Evolutionary conservation across 1,140 invertebrate species (phyloP).

Genomic region (Uloborus diversus): DNA sequence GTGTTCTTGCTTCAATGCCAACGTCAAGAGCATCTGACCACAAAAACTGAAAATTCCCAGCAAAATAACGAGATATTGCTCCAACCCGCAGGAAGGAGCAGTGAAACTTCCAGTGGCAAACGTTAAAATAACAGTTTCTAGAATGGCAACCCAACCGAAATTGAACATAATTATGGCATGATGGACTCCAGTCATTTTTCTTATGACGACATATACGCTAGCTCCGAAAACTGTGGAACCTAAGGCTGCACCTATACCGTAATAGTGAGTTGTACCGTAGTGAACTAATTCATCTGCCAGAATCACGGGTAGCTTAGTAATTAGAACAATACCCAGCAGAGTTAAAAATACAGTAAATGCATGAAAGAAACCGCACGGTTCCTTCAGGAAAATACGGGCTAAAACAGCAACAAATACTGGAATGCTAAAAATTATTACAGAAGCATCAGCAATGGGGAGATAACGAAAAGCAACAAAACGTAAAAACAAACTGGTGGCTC

Average conservation of each 20-base stretch:
- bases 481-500: constrained; percentile 63
- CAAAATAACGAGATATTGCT: constrained; percentile 80
- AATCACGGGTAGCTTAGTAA: constrained; percentile 67
- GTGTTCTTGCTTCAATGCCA: constrained; percentile 86
- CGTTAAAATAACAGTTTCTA: constrained; percentile 80
- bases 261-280: constrained; percentile 68
- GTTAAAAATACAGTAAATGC: constrained; percentile 68
- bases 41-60: constrained; percentile 86
- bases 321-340: constrained; percentile 68
- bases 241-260: constrained; percentile 81
- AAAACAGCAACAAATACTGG: constrained; percentile 70
- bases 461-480: constrained; percentile 74
- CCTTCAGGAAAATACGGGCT: constrained; percentile 69
- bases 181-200: constrained; percentile 85
- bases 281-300: constrained; percentile 11
- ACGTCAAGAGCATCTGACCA: constrained; percentile 84
- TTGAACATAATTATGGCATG: constrained; percentile 88
- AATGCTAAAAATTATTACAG: constrained; percentile 72
- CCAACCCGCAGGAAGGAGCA: constrained; percentile 79
- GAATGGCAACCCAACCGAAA: constrained; percentile 75
- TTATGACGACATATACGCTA: constrained; percentile 84
- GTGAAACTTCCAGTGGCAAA: constrained; percentile 80
- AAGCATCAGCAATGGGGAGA: constrained; percentile 71
- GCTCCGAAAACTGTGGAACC: constrained; percentile 86
- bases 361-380: constrained; percentile 70